Evolutionary conservation across 2,113 vertebrate genomes (phyloP), one percentile per base, ranked within the genome.

Genomic region (Atlantisia rogersi): DNA sequence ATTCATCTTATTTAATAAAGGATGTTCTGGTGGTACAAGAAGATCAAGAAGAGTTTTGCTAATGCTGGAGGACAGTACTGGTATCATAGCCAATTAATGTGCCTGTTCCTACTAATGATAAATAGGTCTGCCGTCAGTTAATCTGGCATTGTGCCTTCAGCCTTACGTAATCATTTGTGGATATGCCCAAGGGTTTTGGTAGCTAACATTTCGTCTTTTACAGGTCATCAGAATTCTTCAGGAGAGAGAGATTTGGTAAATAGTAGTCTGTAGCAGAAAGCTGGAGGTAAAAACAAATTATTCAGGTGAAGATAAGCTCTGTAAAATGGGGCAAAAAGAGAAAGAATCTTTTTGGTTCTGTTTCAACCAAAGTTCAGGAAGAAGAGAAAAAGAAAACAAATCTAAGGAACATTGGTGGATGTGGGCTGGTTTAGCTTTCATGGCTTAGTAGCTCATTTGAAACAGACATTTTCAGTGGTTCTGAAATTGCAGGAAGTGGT

Each of bases 401-500:
- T 68, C 55, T 80, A 74, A 59, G 56, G 68, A 90, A 42, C 16
- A 22, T 4, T 52, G 32, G 29, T 77, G 50, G 63, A 80, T 90
- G 50, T 52, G 46, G 39, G 9, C 56, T 81, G 32, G 10, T 77
- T 95, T 90, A 81, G 35, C 65, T 58, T 85, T 92, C 77, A 68
- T 29, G 91, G 67, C 64, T 92, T 94, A 96, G 92, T 32, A 64
- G 53, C 65, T 87, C 50, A 22, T 89, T 75, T 75, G 52, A 87
- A 94, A 87, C 81, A 75, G 40, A 31, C 12, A 20, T 94, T 95
- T 95, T 59, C 84, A 94, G 78, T 55, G 64, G 46, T 46, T 94
- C 91, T 64, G 77, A 94, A 89, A 95, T 89, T 87, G 69, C 92
- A 96, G 94, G 82, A 95, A 90, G 84, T 87, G 91, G 87, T 95